Conservation (phyloP, 2,797 vertebrate genomes). For the Pangasius mekongensis region DNA sequence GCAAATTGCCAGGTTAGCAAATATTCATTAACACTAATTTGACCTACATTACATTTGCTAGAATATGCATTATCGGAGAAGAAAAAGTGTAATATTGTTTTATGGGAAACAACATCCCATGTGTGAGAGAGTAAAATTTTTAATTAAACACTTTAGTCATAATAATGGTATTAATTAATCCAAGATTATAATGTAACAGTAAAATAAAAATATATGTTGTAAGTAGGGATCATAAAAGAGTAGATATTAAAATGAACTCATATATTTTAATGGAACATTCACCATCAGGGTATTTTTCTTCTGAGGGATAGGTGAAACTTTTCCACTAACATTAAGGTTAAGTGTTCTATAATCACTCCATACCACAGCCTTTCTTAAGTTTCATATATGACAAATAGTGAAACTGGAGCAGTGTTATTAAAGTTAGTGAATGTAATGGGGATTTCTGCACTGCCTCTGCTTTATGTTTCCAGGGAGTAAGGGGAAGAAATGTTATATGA, state of each 20-base stretch:
- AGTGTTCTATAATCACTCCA: neutral
- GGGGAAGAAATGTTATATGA: constrained; percentile 45
- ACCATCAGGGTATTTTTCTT: constrained; percentile 1
- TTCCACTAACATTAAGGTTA: neutral
- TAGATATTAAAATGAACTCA: neutral
- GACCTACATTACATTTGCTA: neutral
- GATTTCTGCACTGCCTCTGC: constrained; percentile 29
- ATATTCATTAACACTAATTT: neutral
- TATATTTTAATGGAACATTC: constrained; percentile 13
- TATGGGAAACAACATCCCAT: constrained; percentile 9
- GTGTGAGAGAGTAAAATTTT: constrained; percentile 13
- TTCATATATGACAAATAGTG: constrained; percentile 16
- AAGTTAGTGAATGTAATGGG: constrained; percentile 29
- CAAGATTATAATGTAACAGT: neutral
- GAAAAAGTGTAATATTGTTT: neutral
- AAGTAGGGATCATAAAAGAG: constrained; percentile 15
- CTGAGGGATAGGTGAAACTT: neutral
- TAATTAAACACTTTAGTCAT: neutral
- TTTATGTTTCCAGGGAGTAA: constrained; percentile 39
- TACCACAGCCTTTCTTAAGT: neutral
- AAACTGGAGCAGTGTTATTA: constrained; percentile 25
- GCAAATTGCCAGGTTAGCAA: neutral
- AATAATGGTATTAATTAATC: constrained; percentile 15
- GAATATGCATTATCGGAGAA: neutral
- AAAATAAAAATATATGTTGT: neutral